Evolutionary conservation across 2,888 invertebrate species (phyloP), one percentile per base, ranked within the genome.

Genomic region (Nymphalis c-album): DNA sequence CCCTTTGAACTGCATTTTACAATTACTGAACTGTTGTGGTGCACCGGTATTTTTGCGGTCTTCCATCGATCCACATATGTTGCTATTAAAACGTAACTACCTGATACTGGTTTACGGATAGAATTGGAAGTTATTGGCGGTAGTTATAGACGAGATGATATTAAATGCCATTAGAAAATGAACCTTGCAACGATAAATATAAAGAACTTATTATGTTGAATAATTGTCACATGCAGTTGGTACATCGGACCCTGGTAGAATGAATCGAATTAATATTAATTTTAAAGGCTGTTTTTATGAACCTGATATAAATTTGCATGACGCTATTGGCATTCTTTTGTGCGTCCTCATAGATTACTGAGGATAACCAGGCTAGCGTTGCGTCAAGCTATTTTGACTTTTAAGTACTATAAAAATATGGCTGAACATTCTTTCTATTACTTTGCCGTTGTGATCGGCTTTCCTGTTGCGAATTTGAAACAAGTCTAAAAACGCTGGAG

Each of bases 121-220:
- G 40, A 62, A 71, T 68, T 68, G 68, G 65, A 68, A 68, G 71
- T 66, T 71, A 72, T 74, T 62, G 66, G 62, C 63, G 2, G n/a
- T 57, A 57, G 57, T 18, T 57, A 18, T 17, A 55, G n/a, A 40
- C 35, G 18, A 31, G 8, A 57, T 13, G 35, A 40, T 35, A 40
- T 10, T n/a, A 57, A n/a, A 1, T 20, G 22, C 51, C 53, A 55
- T 31, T 17, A 26, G 35, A 57, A 57, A 57, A 40, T 57, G 35
- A 13, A n/a, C 40, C 18, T 57, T 57, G 40, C n/a, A n/a, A 8
- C 17, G 26, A 16, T 22, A 51, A 13, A 13, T 16, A 31, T 55
- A 26, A 31, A 31, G 26, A 55, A 31, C 16, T 55, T 55, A 55
- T n/a, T 55, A 31, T 26, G 7, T 55, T 17, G 26, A 5, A 22